phyloP scores from a whole-genome alignment of 1,140 invertebrate genomes.

The Anoplophora glabripennis region DNA sequence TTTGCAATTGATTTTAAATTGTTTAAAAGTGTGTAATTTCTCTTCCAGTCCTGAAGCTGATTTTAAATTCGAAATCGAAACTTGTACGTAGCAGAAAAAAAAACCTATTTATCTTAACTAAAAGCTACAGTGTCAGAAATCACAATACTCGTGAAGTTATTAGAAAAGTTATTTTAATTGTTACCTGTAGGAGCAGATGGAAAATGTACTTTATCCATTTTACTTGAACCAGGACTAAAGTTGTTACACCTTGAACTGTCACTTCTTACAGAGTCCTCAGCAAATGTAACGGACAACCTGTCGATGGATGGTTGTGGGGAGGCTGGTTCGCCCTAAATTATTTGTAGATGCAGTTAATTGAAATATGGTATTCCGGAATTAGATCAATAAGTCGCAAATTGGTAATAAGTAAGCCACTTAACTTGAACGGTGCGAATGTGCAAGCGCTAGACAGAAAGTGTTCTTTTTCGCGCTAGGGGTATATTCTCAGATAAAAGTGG shows the following conservation, averaged over 20 bases:
- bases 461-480: conserved; percentile 20
- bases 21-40: too few relatives aligned
- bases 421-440: background rate
- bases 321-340: conserved; percentile 52
- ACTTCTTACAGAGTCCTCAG: conserved; percentile 49
- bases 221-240: conserved; percentile 26
- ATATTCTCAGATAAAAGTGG: conserved; percentile 23
- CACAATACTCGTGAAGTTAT: too few relatives aligned
- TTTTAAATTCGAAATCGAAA: too few relatives aligned
- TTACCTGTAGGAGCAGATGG: conserved; percentile 26
- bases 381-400: background rate
- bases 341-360: conserved; percentile 8
- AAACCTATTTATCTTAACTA: too few relatives aligned
- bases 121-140: too few relatives aligned
- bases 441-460: conserved; percentile 18
- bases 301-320: conserved; percentile 65
- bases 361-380: background rate
- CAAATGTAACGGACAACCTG: conserved; percentile 68
- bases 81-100: too few relatives aligned
- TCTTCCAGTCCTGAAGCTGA: too few relatives aligned
- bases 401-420: background rate
- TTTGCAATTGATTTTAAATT: too few relatives aligned
- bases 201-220: conserved; percentile 42
- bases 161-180: background rate
- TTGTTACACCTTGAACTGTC: conserved; percentile 50